These are phyloP conservation scores for Silurus glanis DNA, from an alignment of 2,113 vertebrate genomes.

Conservation along the genomic window DNA sequence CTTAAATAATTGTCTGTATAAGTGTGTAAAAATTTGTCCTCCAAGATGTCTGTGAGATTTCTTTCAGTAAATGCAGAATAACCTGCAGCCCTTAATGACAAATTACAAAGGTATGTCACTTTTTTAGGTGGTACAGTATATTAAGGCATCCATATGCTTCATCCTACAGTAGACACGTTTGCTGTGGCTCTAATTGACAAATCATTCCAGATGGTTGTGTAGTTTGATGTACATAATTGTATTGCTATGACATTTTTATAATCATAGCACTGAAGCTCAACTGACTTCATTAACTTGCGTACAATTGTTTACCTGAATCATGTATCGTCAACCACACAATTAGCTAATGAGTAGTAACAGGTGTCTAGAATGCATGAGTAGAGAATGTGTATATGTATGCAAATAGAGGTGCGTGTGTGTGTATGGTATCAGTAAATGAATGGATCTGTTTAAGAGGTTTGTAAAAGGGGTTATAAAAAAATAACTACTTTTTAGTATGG, in stretches of 20 bases:
- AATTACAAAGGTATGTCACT: neutral
- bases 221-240: slow-evolving; percentile 24
- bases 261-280: slow-evolving; percentile 17
- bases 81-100: neutral
- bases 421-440: neutral
- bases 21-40: neutral
- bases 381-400: slow-evolving; percentile 2
- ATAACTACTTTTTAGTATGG: neutral
- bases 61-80: neutral
- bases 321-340: slow-evolving; percentile 34
- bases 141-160: neutral
- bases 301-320: slow-evolving; percentile 43
- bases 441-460: neutral
- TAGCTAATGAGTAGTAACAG: slow-evolving; percentile 31
- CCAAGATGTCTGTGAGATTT: slow-evolving; percentile 8
- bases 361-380: slow-evolving; percentile 21
- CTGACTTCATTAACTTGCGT: slow-evolving; percentile 31
- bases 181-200: neutral
- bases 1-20: slow-evolving; percentile 5
- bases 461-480: neutral
- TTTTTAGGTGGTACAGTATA: neutral
- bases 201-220: slow-evolving; percentile 13
- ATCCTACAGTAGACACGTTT: neutral
- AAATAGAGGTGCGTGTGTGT: neutral
- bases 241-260: slow-evolving; percentile 17